A percentile compares a stretch with the other conserved stretches of the same genome.
Conservation (phyloP, 2,113 vertebrate species). For the Protobothrops flavoviridis region DNA sequence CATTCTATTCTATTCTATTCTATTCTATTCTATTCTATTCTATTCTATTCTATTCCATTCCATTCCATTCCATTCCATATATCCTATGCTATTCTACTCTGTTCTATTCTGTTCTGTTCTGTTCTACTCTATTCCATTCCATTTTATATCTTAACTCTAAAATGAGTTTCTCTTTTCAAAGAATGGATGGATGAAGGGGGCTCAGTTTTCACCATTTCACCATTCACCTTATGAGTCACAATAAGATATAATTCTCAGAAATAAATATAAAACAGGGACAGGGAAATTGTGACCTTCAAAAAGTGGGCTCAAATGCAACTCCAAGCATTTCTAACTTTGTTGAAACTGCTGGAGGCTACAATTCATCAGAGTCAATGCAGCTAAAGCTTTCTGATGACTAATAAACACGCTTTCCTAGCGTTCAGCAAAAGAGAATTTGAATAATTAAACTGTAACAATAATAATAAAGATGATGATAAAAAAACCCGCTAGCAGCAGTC, state of each 20-base stretch:
- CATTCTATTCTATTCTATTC: no score
- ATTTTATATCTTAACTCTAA: not conserved
- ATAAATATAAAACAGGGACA: not conserved
- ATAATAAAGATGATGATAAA: not conserved
- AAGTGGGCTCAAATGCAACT: not conserved
- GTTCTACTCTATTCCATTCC: no score
- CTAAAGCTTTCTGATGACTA: not conserved
- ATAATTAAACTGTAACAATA: not conserved
- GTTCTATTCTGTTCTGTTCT: no score
- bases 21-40: no score
- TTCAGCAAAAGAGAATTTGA: not conserved
- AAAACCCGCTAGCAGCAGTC: not conserved
- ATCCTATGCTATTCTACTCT: no score
- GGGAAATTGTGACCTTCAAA: not conserved
- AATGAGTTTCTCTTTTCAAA: not conserved
- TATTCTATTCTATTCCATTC: no score
- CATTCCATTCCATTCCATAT: no score
- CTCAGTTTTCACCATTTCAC: not conserved
- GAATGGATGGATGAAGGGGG: not conserved
- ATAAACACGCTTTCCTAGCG: not conserved
- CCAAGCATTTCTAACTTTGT: not conserved
- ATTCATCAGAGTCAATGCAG: not conserved
- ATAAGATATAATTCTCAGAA: not conserved
- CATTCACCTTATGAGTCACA: not conserved
- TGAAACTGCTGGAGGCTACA: not conserved